These are phyloP conservation scores for Bucorvus abyssinicus DNA, from an alignment of 2,797 vertebrate species.

Conservation along the genomic window DNA sequence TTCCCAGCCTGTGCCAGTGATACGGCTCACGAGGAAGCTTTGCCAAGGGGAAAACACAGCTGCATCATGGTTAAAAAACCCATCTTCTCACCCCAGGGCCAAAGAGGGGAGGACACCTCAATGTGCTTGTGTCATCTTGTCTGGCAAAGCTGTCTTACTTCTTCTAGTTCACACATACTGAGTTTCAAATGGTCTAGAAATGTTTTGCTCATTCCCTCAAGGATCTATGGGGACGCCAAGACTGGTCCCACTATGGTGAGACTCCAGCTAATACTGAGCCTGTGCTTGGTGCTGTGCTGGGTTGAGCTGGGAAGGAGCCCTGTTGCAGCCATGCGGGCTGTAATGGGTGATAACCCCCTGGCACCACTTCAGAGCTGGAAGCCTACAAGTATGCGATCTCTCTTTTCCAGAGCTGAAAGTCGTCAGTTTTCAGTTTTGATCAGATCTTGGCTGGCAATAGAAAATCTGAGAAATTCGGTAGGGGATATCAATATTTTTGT, in stretches of 20 bases:
- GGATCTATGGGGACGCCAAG: accelerated
- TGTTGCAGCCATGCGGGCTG: accelerated
- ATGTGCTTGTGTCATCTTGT: background rate
- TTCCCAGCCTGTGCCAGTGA: background rate
- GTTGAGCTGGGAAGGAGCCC: accelerated
- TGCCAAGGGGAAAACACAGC: background rate
- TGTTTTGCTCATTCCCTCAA: background rate
- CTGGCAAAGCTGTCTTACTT: background rate
- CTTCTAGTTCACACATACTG: background rate
- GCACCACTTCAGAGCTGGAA: background rate
- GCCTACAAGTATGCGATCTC: background rate
- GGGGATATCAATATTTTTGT: accelerated
- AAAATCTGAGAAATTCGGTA: background rate
- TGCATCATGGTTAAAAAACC: background rate
- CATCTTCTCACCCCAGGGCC: background rate
- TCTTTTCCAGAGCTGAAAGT: background rate
- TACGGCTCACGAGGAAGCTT: accelerated
- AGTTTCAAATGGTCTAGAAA: background rate
- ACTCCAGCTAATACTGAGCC: background rate
- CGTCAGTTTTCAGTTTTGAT: background rate
- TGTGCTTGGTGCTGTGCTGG: background rate
- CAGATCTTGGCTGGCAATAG: background rate
- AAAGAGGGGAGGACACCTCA: background rate
- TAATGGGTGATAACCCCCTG: background rate
- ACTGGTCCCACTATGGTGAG: background rate